phyloP scores from a whole-genome alignment of 2,113 vertebrate species.

The Bos javanicus region DNA sequence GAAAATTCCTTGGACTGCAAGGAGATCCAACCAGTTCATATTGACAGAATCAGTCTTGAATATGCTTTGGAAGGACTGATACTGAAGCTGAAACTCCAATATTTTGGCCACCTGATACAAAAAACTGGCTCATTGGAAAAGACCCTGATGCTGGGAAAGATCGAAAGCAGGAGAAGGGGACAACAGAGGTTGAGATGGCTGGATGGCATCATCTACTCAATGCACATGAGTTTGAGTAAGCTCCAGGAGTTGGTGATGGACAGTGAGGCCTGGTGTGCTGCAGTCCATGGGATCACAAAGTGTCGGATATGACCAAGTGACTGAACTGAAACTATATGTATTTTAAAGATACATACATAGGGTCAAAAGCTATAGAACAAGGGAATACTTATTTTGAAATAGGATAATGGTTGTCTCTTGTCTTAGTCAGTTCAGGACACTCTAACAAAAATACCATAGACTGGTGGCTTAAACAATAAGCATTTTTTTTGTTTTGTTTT shows the following conservation, averaged over 20 bases:
- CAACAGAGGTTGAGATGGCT: not conserved
- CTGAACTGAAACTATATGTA: not conserved
- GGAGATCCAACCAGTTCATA: not conserved
- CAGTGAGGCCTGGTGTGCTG: not conserved
- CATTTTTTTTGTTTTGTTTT: not conserved
- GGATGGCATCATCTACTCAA: not conserved
- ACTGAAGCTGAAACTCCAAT: not conserved
- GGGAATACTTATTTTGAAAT: not conserved
- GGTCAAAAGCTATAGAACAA: not conserved
- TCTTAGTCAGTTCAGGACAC: not conserved
- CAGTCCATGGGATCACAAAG: not conserved
- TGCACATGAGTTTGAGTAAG: not conserved
- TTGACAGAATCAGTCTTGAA: not conserved
- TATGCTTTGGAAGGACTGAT: not conserved
- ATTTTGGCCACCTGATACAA: not conserved
- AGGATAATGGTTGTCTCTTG: not conserved
- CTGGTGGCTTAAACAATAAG: not conserved
- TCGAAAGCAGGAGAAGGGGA: not conserved
- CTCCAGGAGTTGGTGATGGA: not conserved
- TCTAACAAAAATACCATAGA: not conserved
- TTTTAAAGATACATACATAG: not conserved
- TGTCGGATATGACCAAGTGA: not conserved
- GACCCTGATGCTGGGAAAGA: not conserved
- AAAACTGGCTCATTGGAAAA: not conserved
- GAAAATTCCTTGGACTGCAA: not conserved